phyloP scores from a whole-genome alignment of 2,797 vertebrate species.

The Rhadinocentrus ornatus region DNA sequence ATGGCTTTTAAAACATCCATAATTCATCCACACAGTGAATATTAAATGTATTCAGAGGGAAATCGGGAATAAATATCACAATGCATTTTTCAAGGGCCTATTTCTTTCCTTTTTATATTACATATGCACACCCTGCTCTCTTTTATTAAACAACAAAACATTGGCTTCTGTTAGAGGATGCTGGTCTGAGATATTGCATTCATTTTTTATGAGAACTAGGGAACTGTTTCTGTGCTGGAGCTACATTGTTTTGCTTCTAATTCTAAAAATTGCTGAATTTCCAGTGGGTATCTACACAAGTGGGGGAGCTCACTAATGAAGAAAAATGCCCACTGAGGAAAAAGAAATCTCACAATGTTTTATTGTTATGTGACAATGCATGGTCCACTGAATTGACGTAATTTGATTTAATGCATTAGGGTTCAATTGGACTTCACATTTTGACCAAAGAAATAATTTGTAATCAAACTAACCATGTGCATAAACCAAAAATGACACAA shows the following conservation, averaged over 20 bases:
- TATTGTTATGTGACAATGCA: conserved; percentile 20
- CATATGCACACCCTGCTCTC: conserved; percentile 23
- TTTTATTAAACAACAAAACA: conserved; percentile 46
- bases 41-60: conserved; percentile 47
- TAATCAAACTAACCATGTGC: conserved; percentile 36
- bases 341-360: conserved; percentile 19
- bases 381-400: conserved; percentile 22
- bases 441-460: background rate
- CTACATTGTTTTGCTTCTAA: conserved; percentile 30
- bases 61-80: conserved; percentile 68
- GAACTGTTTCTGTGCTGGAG: conserved; percentile 34
- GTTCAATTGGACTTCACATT: conserved; percentile 18
- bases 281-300: conserved; percentile 28
- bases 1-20: conserved; percentile 72
- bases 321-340: conserved; percentile 28
- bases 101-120: conserved; percentile 29
- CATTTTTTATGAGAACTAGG: conserved; percentile 58
- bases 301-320: conserved; percentile 46
- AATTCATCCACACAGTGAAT: conserved; percentile 65
- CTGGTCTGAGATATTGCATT: conserved; percentile 39
- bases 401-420: conserved; percentile 34
- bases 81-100: conserved; percentile 36
- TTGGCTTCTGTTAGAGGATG: conserved; percentile 32
- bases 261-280: conserved; percentile 28
- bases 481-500: conserved; percentile 34